These are phyloP conservation scores for Blennius ocellaris DNA, from an alignment of 2,113 vertebrate genomes.

Conservation along the genomic window DNA sequence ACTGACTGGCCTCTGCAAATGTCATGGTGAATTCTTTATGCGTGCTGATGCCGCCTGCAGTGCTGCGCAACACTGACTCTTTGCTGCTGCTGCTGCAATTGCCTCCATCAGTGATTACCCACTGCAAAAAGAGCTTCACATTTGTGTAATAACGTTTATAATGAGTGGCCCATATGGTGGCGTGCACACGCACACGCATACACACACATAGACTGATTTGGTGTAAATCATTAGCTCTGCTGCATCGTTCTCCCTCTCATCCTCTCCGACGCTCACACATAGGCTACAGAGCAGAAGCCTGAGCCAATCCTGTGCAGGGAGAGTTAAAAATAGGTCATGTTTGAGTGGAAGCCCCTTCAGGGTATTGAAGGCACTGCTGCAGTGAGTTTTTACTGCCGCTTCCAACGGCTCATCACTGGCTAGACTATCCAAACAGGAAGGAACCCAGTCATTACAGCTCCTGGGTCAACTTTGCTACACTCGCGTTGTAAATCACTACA, in stretches of 20 bases:
- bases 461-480: conserved; percentile 2
- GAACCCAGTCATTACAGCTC: conserved; percentile 6
- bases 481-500: background rate
- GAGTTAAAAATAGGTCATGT: conserved; percentile 86
- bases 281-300: conserved; percentile 65
- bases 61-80: conserved; percentile 35
- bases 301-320: conserved; percentile 78
- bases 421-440: conserved; percentile 31
- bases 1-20: conserved; percentile 56
- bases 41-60: conserved; percentile 65
- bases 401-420: conserved; percentile 44
- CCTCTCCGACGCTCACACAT: conserved; percentile 52
- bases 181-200: conserved; percentile 23
- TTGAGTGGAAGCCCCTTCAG: conserved; percentile 81
- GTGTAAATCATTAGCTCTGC: conserved; percentile 52
- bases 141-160: conserved; percentile 27
- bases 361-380: conserved; percentile 77
- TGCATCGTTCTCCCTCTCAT: conserved; percentile 42
- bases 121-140: background rate
- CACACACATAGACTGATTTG: conserved; percentile 28
- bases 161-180: background rate
- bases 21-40: conserved; percentile 75
- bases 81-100: conserved; percentile 10
- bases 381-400: conserved; percentile 53
- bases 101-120: background rate